A percentile compares a stretch with the other conserved stretches of the same genome.
Evolutionary conservation across 2,888 invertebrate species (phyloP).

Genomic region (Marronus borbonicus): DNA sequence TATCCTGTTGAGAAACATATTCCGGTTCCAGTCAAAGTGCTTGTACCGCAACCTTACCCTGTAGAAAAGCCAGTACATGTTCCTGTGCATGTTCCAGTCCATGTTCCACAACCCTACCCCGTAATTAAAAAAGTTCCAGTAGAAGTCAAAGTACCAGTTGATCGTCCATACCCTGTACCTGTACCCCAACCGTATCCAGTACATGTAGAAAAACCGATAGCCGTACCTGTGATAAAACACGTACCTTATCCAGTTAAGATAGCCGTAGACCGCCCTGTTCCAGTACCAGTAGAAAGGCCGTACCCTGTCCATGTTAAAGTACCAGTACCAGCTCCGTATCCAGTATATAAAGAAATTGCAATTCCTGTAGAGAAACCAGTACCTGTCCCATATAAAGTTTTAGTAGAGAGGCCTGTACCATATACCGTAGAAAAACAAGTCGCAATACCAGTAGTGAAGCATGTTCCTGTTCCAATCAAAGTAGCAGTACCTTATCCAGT

Average conservation of each 20-base stretch:
- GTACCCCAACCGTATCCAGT: conserved; percentile 80
- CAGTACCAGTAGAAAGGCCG: conserved; percentile 78
- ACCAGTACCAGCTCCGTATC: conserved; percentile 80
- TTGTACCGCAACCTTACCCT: conserved; percentile 84
- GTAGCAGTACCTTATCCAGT: conserved; percentile 75
- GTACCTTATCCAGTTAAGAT: conserved; percentile 80
- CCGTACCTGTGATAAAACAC: conserved; percentile 80
- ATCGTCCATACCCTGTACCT: conserved; percentile 80
- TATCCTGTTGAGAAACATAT: conserved; percentile 86
- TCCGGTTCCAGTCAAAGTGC: conserved; percentile 83
- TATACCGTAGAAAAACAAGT: conserved; percentile 82
- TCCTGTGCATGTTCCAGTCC: conserved; percentile 83
- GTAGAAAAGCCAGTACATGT: conserved; percentile 83
- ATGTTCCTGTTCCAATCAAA: conserved; percentile 71
- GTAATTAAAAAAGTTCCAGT: conserved; percentile 79
- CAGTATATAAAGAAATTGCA: conserved; percentile 77
- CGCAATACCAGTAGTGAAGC: conserved; percentile 79
- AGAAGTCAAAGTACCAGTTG: conserved; percentile 81
- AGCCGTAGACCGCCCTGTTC: conserved; percentile 71
- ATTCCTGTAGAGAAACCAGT: conserved; percentile 77
- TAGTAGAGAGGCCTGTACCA: conserved; percentile 81
- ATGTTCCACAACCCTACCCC: conserved; percentile 84
- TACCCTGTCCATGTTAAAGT: conserved; percentile 78
- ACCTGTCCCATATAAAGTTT: conserved; percentile 69
- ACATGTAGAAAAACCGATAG: conserved; percentile 79